Percentiles rank a stretch among this genome's conserved stretches.
These are phyloP conservation scores for Pelecanus crispus DNA, from an alignment of 2,113 vertebrate genomes.

Conservation along the genomic window DNA sequence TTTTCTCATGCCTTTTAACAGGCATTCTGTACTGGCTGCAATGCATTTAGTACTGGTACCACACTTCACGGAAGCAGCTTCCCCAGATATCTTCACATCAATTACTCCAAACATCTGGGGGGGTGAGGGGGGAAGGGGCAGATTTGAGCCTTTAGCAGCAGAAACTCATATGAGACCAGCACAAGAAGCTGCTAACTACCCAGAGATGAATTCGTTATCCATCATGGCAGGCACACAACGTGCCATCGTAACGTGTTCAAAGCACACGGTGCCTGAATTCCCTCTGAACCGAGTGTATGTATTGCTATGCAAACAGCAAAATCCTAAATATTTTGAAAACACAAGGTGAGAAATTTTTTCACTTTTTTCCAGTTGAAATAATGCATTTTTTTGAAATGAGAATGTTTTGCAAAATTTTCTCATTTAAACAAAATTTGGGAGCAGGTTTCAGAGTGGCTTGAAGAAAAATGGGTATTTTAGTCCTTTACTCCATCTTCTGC, in stretches of 20 bases:
- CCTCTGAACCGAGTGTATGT: not conserved
- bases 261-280: not conserved
- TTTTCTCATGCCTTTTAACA: not conserved
- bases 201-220: not conserved
- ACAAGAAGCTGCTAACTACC: not conserved
- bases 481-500: not conserved
- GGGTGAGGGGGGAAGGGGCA: not conserved
- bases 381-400: not conserved
- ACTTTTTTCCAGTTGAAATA: not conserved
- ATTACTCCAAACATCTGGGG: not conserved
- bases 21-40: not conserved
- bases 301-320: not conserved
- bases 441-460: not conserved
- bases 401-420: not conserved
- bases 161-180: not conserved
- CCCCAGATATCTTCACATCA: not conserved
- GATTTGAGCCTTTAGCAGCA: not conserved
- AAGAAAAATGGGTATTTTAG: not conserved
- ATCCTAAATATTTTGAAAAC: not conserved
- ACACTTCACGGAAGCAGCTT: not conserved
- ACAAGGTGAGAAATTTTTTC: fast-evolving
- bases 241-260: not conserved
- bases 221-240: not conserved
- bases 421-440: not conserved
- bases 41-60: not conserved